Base-by-base conservation (phyloP, 1,140 invertebrate genomes). In the Monochamus saltuarius region DNA sequence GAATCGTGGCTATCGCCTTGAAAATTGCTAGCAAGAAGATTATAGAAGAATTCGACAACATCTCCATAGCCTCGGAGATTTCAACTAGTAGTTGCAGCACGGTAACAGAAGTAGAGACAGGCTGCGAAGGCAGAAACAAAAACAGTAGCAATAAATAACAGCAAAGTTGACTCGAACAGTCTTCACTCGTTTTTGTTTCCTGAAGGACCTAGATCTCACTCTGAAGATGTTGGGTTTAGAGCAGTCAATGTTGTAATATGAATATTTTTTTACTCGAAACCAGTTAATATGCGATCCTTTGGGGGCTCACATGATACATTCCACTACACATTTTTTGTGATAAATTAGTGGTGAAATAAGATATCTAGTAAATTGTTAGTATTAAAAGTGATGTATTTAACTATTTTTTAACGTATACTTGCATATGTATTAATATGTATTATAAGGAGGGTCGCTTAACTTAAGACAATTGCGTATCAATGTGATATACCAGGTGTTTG, bases 41-140 rank as follows among this genome's bases (percentile, higher is more conserved):
- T 0, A 45, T 59, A 14, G 38, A 64, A 56, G 67, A 72, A 40
- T 56, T 70, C 17, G 72, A 73, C 47, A 67, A 70, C 45, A 47
- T 73, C 11, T 73, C 72, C n/a, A 66, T 73, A 34, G 67, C 67
- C 35, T 73, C 72, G 1, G 69, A 71, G 16, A 34, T 69, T 36
- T 71, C 73, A 0, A 68, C 61, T 7, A 69, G 65, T 37, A 75
- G 73, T 58, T 73, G 68, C 37, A 69, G 60, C 29, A 73, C 72
- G 8, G 56, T 65, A 37, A 59, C 69, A 6, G 68, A 67, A 29
- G 37, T 65, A n/a, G 68, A 69, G 53, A 59, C 49, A n/a, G 14
- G 17, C 19, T 56, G 43, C 14, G 56, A 62, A n/a, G 49, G 47
- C 6, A 53, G 45, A 19, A n/a, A 22, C 10, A 47, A 11, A 49